Evolutionary conservation across 1,140 invertebrate genomes (phyloP), one percentile per base, ranked within the genome.

Genomic region (Aphelenchoides besseyi): DNA sequence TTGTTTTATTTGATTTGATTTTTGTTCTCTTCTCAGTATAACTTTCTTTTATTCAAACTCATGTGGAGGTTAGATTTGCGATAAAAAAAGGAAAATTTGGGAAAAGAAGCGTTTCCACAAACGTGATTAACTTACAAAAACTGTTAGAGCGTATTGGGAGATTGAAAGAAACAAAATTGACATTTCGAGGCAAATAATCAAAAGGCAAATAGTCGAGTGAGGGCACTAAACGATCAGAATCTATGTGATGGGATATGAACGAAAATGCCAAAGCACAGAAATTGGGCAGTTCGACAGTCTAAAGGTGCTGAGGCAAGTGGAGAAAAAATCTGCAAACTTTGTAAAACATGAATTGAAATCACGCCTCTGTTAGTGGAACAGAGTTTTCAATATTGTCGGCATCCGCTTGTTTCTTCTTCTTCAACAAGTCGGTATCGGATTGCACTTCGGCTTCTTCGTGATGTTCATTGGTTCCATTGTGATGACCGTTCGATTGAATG

Each of bases 401-500:
- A 23, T 28, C 18, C 55, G 55, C 18, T 59, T 59, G 55, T 8
- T 59, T 28, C 55, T 59, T 59, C 55, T 59, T 59, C 18, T 59
- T 59, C 26, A 59, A 33, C 5, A 23, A 28, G 5, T 5, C 26
- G 55, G 55, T 23, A 23, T 59, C 55, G 55, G 5, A 8, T 33
- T 59, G 5, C 5, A 8, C 18, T 33, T 5, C 5, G 5, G 5
- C 55, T 33, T 18, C 55, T 5, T 59, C 55, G 18, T 8, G 5
- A 5, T 59, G 5, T 28, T 23, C 55, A 33, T 59, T 59, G 18
- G 55, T 59, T 8, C 55, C 55, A 23, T 59, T 59, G 18, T 59
- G 55, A 33, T 59, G 55, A 8, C 55, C 55, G 18, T 59, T 59
- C 55, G 18, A 33, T 8, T 59, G 5, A 23, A 48, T 12, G 12